A percentile compares a stretch with the other conserved stretches of the same genome.
These are phyloP conservation scores for Lithophane leautieri DNA, from an alignment of 2,888 invertebrate genomes.

Conservation along the genomic window DNA sequence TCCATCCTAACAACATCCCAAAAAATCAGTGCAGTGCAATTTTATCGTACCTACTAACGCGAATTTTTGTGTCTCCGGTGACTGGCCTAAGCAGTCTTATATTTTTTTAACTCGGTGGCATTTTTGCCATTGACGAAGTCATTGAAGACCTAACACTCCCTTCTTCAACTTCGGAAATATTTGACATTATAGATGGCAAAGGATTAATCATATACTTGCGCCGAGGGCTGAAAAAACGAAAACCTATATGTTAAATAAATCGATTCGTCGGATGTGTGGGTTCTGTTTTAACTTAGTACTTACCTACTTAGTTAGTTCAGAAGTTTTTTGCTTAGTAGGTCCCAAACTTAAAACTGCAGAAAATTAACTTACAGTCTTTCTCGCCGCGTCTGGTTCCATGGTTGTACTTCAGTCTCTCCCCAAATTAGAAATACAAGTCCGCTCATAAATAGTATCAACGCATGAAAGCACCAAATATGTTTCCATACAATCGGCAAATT, in stretches of 20 bases:
- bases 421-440: constrained; percentile 83
- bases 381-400: constrained; percentile 79
- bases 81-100: background rate
- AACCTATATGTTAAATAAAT: background rate
- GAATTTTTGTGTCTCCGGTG: too few species aligned
- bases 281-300: background rate
- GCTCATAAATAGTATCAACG: constrained; percentile 77
- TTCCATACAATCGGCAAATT: constrained; percentile 81
- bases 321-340: too few species aligned
- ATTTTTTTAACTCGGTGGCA: constrained; percentile 46
- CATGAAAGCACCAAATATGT: constrained; percentile 87
- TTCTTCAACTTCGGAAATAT: constrained; percentile 85
- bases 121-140: constrained; percentile 68
- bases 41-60: too few species aligned
- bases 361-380: constrained; percentile 43
- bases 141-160: constrained; percentile 70
- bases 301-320: too few species aligned
- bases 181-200: constrained; percentile 82
- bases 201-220: constrained; percentile 68
- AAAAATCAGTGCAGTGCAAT: too few species aligned
- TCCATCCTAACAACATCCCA: too few species aligned
- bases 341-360: background rate
- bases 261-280: too few species aligned
- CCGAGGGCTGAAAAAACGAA: constrained; percentile 68
- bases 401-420: constrained; percentile 82